These are phyloP conservation scores for Tachyglossus aculeatus DNA, from an alignment of 2,797 vertebrate species.

Conservation along the genomic window DNA sequence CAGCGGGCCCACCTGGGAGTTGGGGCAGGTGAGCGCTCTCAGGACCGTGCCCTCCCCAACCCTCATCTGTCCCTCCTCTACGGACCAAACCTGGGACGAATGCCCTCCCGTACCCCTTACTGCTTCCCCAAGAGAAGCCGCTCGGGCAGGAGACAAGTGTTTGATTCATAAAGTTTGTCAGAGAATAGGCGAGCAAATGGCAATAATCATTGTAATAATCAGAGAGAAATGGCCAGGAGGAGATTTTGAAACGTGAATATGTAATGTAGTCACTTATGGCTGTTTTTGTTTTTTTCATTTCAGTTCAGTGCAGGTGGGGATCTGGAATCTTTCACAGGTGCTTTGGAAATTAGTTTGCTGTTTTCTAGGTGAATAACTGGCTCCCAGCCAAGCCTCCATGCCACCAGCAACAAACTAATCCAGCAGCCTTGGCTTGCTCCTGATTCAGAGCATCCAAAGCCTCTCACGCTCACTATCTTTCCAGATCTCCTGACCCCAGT, in stretches of 20 bases:
- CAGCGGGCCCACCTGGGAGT: too few species aligned
- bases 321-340: slow-evolving; percentile 57
- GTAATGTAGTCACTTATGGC: slow-evolving; percentile 62
- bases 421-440: slow-evolving; percentile 51
- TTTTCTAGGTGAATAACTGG: slow-evolving; percentile 68
- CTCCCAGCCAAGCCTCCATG: slow-evolving; percentile 31
- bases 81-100: background rate
- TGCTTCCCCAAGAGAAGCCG: background rate
- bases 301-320: slow-evolving; percentile 66
- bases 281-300: slow-evolving; percentile 68
- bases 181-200: slow-evolving; percentile 6
- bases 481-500: slow-evolving; percentile 48
- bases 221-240: slow-evolving; percentile 42
- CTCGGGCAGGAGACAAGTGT: slow-evolving; percentile 21
- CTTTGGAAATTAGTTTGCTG: slow-evolving; percentile 67
- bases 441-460: slow-evolving; percentile 45
- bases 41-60: background rate
- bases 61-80: background rate
- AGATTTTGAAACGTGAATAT: slow-evolving; percentile 65
- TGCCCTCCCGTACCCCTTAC: background rate
- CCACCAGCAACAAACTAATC: slow-evolving; percentile 64
- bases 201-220: background rate
- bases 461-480: slow-evolving; percentile 50
- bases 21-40: too few species aligned
- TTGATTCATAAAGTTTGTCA: slow-evolving; percentile 40